These are phyloP conservation scores for Agrochola lota DNA, from an alignment of 2,888 invertebrate species.

Conservation along the genomic window DNA sequence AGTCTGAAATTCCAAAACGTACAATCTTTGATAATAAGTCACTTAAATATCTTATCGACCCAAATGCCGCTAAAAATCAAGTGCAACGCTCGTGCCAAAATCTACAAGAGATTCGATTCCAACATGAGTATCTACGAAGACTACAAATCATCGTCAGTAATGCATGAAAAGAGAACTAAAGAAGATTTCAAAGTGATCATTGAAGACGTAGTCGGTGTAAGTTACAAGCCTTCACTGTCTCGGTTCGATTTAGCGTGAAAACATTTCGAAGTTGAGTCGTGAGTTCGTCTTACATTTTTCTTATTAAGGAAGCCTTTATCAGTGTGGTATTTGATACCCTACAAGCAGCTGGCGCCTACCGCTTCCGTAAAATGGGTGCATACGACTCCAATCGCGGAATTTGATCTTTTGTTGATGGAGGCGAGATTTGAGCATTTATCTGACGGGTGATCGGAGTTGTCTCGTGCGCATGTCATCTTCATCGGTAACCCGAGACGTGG, in stretches of 20 bases:
- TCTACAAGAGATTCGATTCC: slow-evolving; percentile 50
- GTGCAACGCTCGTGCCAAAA: slow-evolving; percentile 30
- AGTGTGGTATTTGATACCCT: slow-evolving; percentile 82
- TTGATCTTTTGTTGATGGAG: slow-evolving; percentile 88
- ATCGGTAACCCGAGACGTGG: slow-evolving; percentile 80
- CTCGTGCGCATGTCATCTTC: slow-evolving; percentile 86
- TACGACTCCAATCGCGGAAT: slow-evolving; percentile 82
- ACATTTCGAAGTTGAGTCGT: slow-evolving; percentile 80
- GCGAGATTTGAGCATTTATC: slow-evolving; percentile 85
- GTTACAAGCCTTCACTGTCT: slow-evolving; percentile 85
- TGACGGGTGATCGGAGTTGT: slow-evolving; percentile 80
- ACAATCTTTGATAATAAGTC: neutral
- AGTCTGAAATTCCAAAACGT: neutral
- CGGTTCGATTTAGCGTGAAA: slow-evolving; percentile 87
- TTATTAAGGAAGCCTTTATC: slow-evolving; percentile 82
- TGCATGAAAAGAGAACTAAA: slow-evolving; percentile 72
- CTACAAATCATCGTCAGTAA: slow-evolving; percentile 45
- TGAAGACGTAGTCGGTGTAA: slow-evolving; percentile 79
- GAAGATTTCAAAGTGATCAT: slow-evolving; percentile 79
- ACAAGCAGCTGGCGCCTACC: slow-evolving; percentile 87
- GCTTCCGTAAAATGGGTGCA: slow-evolving; percentile 86
- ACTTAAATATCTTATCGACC: neutral
- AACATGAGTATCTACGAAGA: slow-evolving; percentile 43
- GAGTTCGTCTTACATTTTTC: slow-evolving; percentile 84
- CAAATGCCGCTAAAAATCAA: slow-evolving; percentile 14